Conservation (phyloP, 92 coral and sea anemone species). For the Anthopleura xanthogrammica region DNA sequence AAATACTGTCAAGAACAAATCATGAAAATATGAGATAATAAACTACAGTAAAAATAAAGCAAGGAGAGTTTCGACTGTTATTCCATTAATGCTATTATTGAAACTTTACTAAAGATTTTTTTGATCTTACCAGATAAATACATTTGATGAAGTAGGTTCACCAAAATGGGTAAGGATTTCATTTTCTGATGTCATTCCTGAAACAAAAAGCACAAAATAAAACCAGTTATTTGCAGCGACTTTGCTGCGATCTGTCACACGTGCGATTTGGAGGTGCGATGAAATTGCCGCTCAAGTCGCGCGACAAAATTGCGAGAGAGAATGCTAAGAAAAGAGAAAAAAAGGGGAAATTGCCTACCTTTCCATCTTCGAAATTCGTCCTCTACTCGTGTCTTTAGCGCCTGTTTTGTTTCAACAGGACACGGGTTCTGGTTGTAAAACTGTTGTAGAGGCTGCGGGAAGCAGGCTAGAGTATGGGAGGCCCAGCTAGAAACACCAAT, state of each 20-base stretch:
- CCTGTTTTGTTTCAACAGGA: slow-evolving; percentile 74
- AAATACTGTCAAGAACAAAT: slow-evolving; percentile 54
- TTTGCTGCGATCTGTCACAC: no score
- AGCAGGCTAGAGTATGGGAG: slow-evolving; percentile 82
- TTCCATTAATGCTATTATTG: not conserved
- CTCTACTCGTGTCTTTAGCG: slow-evolving; percentile 77
- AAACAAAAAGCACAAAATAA: not conserved
- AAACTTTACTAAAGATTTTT: no score
- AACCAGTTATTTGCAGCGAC: no score
- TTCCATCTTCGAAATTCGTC: slow-evolving; percentile 89
- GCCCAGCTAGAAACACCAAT: slow-evolving; percentile 71
- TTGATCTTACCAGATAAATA: slow-evolving; percentile 87
- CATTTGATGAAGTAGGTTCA: slow-evolving; percentile 84
- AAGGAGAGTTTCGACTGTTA: no score
- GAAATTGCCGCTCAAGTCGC: no score
- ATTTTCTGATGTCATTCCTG: slow-evolving; percentile 80
- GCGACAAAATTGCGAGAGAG: not conserved
- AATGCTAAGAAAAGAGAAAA: not conserved
- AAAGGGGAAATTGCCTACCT: slow-evolving; percentile 36
- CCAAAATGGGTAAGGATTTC: slow-evolving; percentile 82
- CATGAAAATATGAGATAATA: not conserved
- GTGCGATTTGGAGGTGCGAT: no score
- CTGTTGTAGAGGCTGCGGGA: slow-evolving; percentile 82
- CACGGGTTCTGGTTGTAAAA: slow-evolving; percentile 76
- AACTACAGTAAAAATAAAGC: not conserved